Evolutionary conservation across 2,888 invertebrate species (phyloP).

Genomic region (Cosmia pyralina): DNA sequence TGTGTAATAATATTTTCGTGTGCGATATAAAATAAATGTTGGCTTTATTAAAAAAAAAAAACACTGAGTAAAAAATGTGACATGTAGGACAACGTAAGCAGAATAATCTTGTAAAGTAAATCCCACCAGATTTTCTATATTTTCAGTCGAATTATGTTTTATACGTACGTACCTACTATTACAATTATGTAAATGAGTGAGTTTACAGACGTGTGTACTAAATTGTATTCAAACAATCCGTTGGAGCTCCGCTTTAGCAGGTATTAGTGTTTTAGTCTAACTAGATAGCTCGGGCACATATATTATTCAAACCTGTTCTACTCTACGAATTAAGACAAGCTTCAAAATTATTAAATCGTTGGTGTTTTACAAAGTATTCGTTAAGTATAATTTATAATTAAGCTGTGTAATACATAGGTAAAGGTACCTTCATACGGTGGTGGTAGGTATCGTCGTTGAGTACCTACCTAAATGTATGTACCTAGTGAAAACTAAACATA

Average conservation of each 20-base stretch:
- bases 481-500: slow-evolving; percentile 31
- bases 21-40: background rate
- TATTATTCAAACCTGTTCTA: slow-evolving; percentile 43
- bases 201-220: slow-evolving; percentile 32
- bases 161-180: slow-evolving; percentile 2
- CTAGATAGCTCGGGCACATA: slow-evolving; percentile 18
- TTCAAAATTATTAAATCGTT: slow-evolving; percentile 8
- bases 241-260: slow-evolving; percentile 25
- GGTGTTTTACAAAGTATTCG: slow-evolving; percentile 1
- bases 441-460: background rate
- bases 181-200: slow-evolving; percentile 35
- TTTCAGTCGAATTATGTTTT: slow-evolving; percentile 18
- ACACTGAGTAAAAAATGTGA: slow-evolving; percentile 4
- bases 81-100: slow-evolving; percentile 12
- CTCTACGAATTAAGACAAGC: slow-evolving; percentile 20
- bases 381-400: background rate
- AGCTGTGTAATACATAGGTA: background rate
- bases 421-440: background rate
- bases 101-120: slow-evolving; percentile 20
- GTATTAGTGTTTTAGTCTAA: slow-evolving; percentile 41
- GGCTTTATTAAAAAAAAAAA: background rate
- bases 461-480: slow-evolving; percentile 8
- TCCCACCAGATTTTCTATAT: slow-evolving; percentile 12
- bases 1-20: slow-evolving; percentile 26
- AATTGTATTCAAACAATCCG: slow-evolving; percentile 43